Percentiles rank a stretch among this genome's conserved stretches.
These are phyloP conservation scores for Cercopithecus neglectus DNA, from an alignment of 2,797 vertebrate genomes.

Conservation along the genomic window DNA sequence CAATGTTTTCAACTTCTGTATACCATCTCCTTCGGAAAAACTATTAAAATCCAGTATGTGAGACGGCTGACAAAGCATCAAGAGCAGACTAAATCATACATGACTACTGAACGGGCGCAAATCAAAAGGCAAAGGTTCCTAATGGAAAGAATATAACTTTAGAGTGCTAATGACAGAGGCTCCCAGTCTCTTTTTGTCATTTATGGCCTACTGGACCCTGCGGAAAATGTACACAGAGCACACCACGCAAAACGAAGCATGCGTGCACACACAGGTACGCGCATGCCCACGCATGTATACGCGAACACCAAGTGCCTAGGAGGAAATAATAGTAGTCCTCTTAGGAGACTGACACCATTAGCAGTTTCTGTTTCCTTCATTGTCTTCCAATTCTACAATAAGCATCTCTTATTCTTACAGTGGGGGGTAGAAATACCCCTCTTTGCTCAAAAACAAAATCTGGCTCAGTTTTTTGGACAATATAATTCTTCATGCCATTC, in stretches of 20 bases:
- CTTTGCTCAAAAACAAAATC: neutral
- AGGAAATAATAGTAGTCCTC: neutral
- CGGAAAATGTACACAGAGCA: neutral
- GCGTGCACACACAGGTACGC: neutral
- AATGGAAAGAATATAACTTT: neutral
- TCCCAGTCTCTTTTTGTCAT: neutral
- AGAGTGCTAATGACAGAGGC: neutral
- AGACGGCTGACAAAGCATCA: neutral
- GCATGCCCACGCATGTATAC: fast-evolving
- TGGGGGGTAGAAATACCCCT: neutral
- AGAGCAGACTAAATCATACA: neutral
- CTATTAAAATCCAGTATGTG: neutral
- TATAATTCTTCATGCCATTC: slow-evolving; percentile 32
- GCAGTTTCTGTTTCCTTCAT: neutral
- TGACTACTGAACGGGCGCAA: neutral
- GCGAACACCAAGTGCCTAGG: neutral
- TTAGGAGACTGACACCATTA: neutral
- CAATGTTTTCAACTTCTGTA: neutral
- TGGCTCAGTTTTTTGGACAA: neutral
- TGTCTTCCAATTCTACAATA: neutral
- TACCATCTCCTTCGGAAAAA: neutral
- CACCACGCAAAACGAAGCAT: neutral
- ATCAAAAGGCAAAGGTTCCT: neutral
- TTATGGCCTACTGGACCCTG: neutral
- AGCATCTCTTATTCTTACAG: neutral